Evolutionary conservation across 2,113 vertebrate species (phyloP).

Genomic region (Hippocampus abdominalis): DNA sequence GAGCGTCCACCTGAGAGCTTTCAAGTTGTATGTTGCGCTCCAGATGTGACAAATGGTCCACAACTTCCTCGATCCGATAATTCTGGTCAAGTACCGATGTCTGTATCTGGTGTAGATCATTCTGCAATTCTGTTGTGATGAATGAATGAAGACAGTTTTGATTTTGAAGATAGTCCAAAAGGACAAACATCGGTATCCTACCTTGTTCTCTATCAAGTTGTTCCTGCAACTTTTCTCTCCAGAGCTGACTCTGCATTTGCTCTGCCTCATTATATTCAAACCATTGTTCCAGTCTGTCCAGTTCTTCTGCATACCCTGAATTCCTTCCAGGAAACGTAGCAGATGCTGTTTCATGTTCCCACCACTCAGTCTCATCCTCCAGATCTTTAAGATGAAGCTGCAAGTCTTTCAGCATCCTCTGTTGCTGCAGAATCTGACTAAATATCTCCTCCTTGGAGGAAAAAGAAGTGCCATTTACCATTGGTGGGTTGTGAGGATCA

Average conservation of each 20-base stretch:
- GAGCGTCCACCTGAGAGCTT: not conserved
- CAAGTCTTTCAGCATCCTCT: constrained; percentile 72
- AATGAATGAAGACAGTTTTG: not conserved
- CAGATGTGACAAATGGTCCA: constrained; percentile 62
- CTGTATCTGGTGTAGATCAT: constrained; percentile 69
- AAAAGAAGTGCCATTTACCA: not conserved
- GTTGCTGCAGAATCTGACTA: constrained; percentile 74
- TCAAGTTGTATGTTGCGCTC: constrained; percentile 73
- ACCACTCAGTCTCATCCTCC: constrained; percentile 68
- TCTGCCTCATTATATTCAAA: constrained; percentile 74
- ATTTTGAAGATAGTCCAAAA: not conserved
- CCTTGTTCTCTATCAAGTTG: constrained; percentile 78
- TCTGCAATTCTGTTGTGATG: constrained; percentile 62
- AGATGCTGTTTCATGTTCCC: constrained; percentile 47
- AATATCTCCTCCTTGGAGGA: constrained; percentile 77
- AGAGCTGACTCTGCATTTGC: constrained; percentile 72
- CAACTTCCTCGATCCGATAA: constrained; percentile 71
- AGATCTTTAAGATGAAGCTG: constrained; percentile 67
- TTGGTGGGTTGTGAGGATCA: not conserved
- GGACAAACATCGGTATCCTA: not conserved
- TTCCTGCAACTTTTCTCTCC: constrained; percentile 75
- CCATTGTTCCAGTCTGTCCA: constrained; percentile 63
- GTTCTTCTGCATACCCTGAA: not conserved
- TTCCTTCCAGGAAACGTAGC: constrained; percentile 1
- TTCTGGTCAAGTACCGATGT: constrained; percentile 74